Evolutionary conservation across 2,797 vertebrate species (phyloP).

Genomic region (Columba guinea): DNA sequence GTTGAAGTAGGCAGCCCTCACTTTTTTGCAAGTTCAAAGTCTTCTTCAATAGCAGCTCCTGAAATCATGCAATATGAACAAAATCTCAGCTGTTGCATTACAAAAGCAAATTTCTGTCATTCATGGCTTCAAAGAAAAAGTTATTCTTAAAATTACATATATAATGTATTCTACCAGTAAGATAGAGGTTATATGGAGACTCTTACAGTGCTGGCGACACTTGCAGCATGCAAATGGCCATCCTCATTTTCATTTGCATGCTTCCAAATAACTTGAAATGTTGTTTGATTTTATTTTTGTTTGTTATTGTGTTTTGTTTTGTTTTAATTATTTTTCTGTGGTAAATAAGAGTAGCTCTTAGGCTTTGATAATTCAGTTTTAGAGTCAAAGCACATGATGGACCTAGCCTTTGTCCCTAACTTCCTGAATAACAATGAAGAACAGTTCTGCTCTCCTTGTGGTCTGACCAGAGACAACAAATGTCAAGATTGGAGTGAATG

Average conservation of each 20-base stretch:
- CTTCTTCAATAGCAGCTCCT: neutral
- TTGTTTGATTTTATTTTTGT: neutral
- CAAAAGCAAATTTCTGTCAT: neutral
- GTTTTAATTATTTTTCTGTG: neutral
- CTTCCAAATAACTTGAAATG: neutral
- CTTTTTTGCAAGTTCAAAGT: neutral
- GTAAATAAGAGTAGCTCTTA: neutral
- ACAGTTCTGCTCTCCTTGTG: neutral
- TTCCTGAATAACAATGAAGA: neutral
- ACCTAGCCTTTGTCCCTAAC: neutral
- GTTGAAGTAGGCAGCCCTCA: neutral
- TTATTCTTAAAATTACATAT: neutral
- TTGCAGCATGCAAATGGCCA: neutral
- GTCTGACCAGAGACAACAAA: neutral
- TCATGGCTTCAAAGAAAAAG: neutral
- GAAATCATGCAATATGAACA: neutral
- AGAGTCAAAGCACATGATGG: neutral
- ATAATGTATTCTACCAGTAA: neutral
- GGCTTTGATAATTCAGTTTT: conserved; percentile 3
- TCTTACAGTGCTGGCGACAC: neutral
- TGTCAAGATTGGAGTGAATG: neutral
- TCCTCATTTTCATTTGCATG: neutral
- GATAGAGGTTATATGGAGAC: neutral
- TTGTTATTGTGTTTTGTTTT: no score
- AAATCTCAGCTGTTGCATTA: neutral